These are phyloP conservation scores for Tolypeutes matacus DNA, from an alignment of 2,797 vertebrate genomes.

Conservation along the genomic window DNA sequence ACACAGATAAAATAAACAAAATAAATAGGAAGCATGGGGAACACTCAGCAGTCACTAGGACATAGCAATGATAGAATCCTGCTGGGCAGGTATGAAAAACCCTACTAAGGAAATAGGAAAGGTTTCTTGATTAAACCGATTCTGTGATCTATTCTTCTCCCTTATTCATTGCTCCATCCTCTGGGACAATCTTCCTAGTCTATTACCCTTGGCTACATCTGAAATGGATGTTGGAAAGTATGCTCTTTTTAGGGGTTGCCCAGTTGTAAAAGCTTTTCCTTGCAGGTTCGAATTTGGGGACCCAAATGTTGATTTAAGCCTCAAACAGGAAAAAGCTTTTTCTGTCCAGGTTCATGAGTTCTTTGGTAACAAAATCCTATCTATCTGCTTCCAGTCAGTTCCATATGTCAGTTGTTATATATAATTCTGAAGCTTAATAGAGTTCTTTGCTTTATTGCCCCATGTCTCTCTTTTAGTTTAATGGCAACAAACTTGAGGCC, in stretches of 20 bases:
- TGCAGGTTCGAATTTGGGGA: neutral
- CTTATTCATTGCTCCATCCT: neutral
- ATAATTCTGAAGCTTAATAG: neutral
- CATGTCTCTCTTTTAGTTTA: neutral
- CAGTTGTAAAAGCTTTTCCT: neutral
- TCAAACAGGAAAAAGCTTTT: conserved; percentile 28
- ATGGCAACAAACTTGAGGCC: neutral
- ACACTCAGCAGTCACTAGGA: neutral
- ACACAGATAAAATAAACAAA: neutral
- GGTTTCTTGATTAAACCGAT: neutral
- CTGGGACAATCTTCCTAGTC: neutral
- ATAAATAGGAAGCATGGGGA: neutral
- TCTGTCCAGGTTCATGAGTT: neutral
- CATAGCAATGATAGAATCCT: neutral
- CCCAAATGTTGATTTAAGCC: neutral
- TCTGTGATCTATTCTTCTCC: neutral
- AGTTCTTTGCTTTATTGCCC: conserved; percentile 15
- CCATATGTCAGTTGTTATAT: neutral
- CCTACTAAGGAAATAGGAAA: neutral
- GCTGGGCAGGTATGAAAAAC: neutral
- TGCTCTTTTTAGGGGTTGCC: neutral
- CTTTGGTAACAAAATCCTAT: conserved; percentile 17
- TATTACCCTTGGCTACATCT: neutral
- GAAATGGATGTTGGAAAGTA: neutral
- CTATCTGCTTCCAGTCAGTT: neutral